These are phyloP conservation scores for Cosmopolites sordidus DNA, from an alignment of 2,888 invertebrate species.

Conservation along the genomic window DNA sequence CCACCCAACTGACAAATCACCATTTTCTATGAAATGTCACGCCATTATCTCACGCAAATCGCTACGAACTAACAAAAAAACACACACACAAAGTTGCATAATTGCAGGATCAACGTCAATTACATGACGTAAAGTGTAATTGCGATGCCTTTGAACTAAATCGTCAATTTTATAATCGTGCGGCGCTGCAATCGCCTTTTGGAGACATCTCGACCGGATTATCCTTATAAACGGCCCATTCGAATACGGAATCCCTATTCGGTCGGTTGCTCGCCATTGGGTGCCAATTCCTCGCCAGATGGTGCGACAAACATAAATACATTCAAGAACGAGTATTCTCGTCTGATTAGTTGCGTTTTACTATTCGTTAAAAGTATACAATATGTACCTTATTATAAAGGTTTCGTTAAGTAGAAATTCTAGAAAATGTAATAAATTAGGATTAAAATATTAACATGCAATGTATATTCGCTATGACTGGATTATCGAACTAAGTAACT, in stretches of 20 bases:
- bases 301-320: background rate
- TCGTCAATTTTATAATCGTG: slow-evolving; percentile 14
- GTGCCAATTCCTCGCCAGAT: slow-evolving; percentile 21
- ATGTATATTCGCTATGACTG: too few species aligned
- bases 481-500: too few species aligned
- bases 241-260: slow-evolving; percentile 13
- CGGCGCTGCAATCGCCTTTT: background rate
- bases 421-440: too few species aligned
- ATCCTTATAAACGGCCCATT: slow-evolving; percentile 24
- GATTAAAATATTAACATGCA: too few species aligned
- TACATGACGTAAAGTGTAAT: background rate
- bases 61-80: too few species aligned
- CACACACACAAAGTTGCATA: background rate
- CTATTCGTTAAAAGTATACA: too few species aligned
- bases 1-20: too few species aligned
- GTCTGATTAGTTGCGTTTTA: too few species aligned
- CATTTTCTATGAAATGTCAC: too few species aligned
- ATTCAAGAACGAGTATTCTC: background rate
- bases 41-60: too few species aligned
- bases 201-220: slow-evolving; percentile 19
- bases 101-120: background rate
- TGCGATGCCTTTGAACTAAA: slow-evolving; percentile 7
- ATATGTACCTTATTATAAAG: too few species aligned
- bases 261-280: slow-evolving; percentile 22
- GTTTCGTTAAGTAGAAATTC: too few species aligned